Base-by-base conservation (phyloP, 2,888 invertebrate species). In the Leptinotarsa peninsularis region DNA sequence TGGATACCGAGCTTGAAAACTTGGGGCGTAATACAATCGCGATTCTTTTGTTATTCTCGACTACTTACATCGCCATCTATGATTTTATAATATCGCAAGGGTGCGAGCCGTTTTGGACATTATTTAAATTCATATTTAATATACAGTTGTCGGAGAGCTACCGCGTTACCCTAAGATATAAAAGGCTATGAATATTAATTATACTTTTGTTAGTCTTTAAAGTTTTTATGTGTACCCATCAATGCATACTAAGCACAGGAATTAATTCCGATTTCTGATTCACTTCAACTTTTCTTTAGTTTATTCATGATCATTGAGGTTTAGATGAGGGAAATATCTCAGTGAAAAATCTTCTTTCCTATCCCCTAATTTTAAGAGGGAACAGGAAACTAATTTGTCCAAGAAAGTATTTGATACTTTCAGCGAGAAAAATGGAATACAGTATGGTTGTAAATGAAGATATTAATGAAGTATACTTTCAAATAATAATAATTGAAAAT, bases 121-220 rank as follows among this genome's bases (percentile, higher is more conserved):
- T 84, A 86, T 87, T 87, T 86, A 87, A 87, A 87, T 86, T 86
- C 85, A 85, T 86, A 86, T 87, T 87, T 87, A 86, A 86, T 86
- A 86, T 84, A 85, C 85, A 83, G 82, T 80, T 76, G 77, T 70
- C 67, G 74, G 70, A 75, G 76, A 78, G 77, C 72, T 77, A 75
- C 78, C 83, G 74, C 77, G 77, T 71, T 77, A 75, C 78, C 83
- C 83, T 81, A 77, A 76, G 79, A 79, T 74, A 76, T 78, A 76
- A 75, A 76, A 82, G 78, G 79, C 84, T 81, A 85, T 85, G 85
- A 85, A 85, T 85, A 85, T 85, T 85, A 84, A 85, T 85, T 84
- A 82, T 75, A 82, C 83, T 84, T 85, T 84, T 84, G 84, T 84
- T 81, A 79, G 81, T 77, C 79, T 76, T 81, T 72, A 78, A 77